A percentile compares a stretch with the other conserved stretches of the same genome.
Conservation (phyloP, 2,888 invertebrate genomes). For the Papilio gigon region DNA sequence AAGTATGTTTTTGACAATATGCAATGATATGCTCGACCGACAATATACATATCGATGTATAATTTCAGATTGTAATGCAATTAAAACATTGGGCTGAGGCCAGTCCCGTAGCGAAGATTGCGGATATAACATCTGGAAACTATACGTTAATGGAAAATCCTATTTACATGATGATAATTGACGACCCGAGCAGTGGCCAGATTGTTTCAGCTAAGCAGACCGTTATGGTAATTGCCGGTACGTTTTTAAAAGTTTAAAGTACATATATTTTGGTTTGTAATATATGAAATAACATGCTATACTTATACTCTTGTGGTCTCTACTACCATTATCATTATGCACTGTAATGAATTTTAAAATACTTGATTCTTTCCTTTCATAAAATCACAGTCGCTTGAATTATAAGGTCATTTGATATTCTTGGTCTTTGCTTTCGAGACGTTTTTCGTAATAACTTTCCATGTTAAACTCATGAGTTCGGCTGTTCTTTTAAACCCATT, state of each 20-base stretch:
- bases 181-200: conserved; percentile 76
- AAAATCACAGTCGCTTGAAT: neutral
- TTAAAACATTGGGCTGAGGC: conserved; percentile 69
- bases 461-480: neutral
- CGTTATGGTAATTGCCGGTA: conserved; percentile 75
- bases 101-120: conserved; percentile 70
- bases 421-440: neutral
- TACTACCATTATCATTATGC: too few relatives aligned
- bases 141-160: conserved; percentile 75
- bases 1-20: conserved; percentile 14
- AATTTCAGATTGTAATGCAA: conserved; percentile 64
- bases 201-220: conserved; percentile 71
- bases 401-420: neutral
- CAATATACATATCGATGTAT: neutral
- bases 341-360: too few relatives aligned
- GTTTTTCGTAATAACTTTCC: neutral
- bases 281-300: neutral
- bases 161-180: conserved; percentile 74
- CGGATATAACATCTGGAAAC: conserved; percentile 72
- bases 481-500: conserved; percentile 34
- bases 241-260: neutral
- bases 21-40: neutral
- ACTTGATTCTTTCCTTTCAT: too few relatives aligned
- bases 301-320: too few relatives aligned
- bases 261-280: neutral